Evolutionary conservation across 2,888 invertebrate genomes (phyloP), one percentile per base, ranked within the genome.

Genomic region (Hydropsyche betteni): DNA sequence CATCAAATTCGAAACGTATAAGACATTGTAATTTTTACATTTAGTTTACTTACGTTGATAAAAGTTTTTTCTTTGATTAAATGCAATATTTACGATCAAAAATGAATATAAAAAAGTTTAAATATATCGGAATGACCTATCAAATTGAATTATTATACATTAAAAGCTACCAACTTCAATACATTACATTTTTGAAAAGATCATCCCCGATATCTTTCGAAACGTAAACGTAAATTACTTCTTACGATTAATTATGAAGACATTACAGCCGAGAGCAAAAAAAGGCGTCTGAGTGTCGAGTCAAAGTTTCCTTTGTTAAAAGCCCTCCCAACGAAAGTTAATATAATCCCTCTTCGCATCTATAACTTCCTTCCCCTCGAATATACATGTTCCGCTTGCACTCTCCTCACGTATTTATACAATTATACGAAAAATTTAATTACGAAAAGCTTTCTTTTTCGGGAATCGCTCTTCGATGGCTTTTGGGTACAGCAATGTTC

Each of bases 221-320:
- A 38, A 38, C 33, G 55, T 72, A 72, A 34, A 36, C 38, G 69
- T 38, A 69, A 69, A 69, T 44, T 69, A 34, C 24, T 69, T 44
- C 14, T 50, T 55, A 33, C 72, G 72, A 44, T 44, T 44, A 44
- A 44, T 44, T 44, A 44, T 44, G 44, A 55, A 70, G 50, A 58
- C 53, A n/a, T n/a, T 16, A 55, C 14, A 12, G 55, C 10, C 14
- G 14, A 55, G 24, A 55, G 50, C 24, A 24, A 24, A 16, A 69
- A 69, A 69, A 69, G 50, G 16, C 50, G 52, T 55, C 53, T n/a
- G 58, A 51, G 33, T 50, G 72, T 38, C 16, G n/a, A 68, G 74
- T 53, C 44, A 74, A 74, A 74, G 69, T 74, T 74, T 68, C 69
- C 68, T 74, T 68, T 69, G 74, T 74, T 64, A 52, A 74, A 74